Base-by-base conservation (phyloP, 2,797 vertebrate species). In the Clamator glandarius region DNA sequence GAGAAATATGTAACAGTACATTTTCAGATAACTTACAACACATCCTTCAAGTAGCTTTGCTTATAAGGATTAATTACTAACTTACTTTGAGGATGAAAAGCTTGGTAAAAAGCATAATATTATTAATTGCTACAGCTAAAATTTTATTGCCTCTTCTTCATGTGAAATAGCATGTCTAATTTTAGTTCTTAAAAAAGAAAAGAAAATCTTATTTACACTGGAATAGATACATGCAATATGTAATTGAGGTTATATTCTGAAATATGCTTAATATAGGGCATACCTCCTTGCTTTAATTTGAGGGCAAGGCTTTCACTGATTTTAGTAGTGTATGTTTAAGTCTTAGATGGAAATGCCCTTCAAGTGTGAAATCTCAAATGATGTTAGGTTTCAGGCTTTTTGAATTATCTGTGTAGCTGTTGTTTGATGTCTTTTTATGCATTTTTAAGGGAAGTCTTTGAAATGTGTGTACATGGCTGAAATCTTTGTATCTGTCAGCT, bases 41-140 rank as follows among this genome's bases (percentile, higher is more conserved):
- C 6, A 18, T 75, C 42, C 69, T 92, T 95, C 68, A 94, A 68
- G 16, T 67, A 52, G 29, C 21, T 91, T 88, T 91, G 57, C 48
- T 85, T 94, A 23, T 72, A 79, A 86, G 41, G 54, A 88, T 94
- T 93, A 90, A 92, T 93, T 87, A 64, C 36, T 70, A 84, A 91
- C 35, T 76, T 68, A 52, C 25, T 93, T 89, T 55, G 61, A 92
- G 25, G 28, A 79, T 90, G 26, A 95, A 92, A 89, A 87, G 8
- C 69, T 90, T 91, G 12, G 25, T 80, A 91, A 86, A 74, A 93
- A 44, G 20, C 46, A 20, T 48, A 48, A 20, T 79, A 42, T 87
- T 91, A 83, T 83, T 89, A 85, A 81, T 26, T 92, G 41, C 20
- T 88, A 48, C 50, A 78, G 48, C 35, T 91, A 72, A 82, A 84